Percentiles rank a stretch among this genome's conserved stretches.
phyloP scores from a whole-genome alignment of 2,888 invertebrate genomes.

The Harpalus rufipes region DNA sequence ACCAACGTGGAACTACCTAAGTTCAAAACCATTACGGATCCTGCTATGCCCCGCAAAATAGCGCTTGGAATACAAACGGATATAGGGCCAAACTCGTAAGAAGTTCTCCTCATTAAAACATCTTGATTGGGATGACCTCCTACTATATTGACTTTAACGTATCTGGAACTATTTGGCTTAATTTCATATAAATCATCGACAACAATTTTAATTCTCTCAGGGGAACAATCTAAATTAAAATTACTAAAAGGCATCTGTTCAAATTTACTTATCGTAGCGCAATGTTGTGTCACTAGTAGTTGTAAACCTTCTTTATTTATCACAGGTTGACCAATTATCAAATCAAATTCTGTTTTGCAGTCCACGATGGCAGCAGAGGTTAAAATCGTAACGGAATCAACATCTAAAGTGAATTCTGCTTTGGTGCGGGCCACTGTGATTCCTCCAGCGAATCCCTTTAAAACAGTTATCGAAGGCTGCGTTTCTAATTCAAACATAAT shows the following conservation, averaged over 20 bases:
- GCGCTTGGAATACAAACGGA: slow-evolving; percentile 7
- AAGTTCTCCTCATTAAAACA: slow-evolving; percentile 31
- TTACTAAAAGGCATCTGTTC: not conserved
- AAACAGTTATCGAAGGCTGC: not conserved
- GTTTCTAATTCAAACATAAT: slow-evolving; percentile 5
- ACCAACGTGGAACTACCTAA: not conserved
- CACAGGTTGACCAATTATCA: slow-evolving; percentile 9
- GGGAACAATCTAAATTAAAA: not conserved
- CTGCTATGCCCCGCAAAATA: not conserved
- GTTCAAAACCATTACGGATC: not conserved
- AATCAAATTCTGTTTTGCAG: not conserved
- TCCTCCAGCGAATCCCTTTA: slow-evolving; percentile 10
- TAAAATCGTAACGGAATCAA: not conserved
- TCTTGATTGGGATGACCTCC: not conserved
- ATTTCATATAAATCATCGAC: not conserved
- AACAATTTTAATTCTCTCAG: not conserved
- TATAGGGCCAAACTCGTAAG: slow-evolving; percentile 2
- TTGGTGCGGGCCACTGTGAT: not conserved
- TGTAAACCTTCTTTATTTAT: not conserved
- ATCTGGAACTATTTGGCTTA: not conserved
- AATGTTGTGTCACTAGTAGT: slow-evolving; percentile 8
- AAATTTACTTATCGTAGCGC: not conserved
- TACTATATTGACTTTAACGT: not conserved
- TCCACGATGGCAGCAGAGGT: not conserved
- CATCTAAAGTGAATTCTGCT: not conserved